These are phyloP conservation scores for Pinna nobilis DNA, from an alignment of 1,140 invertebrate species.

Conservation along the genomic window DNA sequence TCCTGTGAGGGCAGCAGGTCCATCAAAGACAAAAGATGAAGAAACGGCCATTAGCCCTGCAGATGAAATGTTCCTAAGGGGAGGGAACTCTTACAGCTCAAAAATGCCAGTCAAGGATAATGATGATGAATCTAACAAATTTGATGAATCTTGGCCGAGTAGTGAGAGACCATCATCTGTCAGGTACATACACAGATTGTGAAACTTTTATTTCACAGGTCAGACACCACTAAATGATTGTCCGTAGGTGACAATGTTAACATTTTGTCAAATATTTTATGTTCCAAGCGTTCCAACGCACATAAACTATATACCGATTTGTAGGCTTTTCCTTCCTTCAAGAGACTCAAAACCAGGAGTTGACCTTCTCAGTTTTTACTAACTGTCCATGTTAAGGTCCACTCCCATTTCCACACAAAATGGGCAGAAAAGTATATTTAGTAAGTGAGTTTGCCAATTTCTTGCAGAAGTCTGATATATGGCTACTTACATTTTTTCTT, in stretches of 20 bases:
- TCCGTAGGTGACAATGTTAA: no score
- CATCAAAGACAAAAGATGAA: not conserved
- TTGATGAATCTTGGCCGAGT: constrained; percentile 66
- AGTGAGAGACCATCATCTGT: constrained; percentile 45
- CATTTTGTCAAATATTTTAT: no score
- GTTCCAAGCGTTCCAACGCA: no score
- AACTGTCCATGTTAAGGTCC: constrained; percentile 14
- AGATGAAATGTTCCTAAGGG: constrained; percentile 54
- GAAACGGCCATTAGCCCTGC: constrained; percentile 16
- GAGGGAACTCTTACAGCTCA: constrained; percentile 31
- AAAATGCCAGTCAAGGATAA: constrained; percentile 6
- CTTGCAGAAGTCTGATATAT: constrained; percentile 60
- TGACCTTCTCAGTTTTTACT: constrained; percentile 41
- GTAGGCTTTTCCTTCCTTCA: constrained; percentile 21
- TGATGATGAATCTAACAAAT: constrained; percentile 39
- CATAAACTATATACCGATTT: no score
- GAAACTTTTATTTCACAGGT: not conserved
- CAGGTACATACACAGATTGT: constrained; percentile 9
- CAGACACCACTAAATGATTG: no score
- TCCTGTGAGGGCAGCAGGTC: constrained; percentile 19
- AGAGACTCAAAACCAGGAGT: no score
- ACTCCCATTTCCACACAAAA: no score
- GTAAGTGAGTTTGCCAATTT: constrained; percentile 57
- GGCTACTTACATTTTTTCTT: no score
- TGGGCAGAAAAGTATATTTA: constrained; percentile 10